Evolutionary conservation across 2,888 invertebrate species (phyloP), one percentile per base, ranked within the genome.

Genomic region (Drosophila mercatorum): DNA sequence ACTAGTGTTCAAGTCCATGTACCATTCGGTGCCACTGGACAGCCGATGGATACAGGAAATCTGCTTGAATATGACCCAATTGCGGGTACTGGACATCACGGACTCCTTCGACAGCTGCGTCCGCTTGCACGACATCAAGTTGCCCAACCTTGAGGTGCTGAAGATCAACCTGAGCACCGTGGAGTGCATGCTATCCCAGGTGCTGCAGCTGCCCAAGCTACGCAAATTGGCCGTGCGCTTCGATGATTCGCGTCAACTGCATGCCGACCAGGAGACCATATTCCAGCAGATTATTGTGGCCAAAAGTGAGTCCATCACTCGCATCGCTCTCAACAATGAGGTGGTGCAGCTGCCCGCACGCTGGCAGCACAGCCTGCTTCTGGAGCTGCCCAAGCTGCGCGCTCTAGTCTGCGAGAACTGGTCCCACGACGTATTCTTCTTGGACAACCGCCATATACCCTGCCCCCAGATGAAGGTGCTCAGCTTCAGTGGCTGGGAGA

Each of bases 401-500:
- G 40, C 73, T 0, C 34, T 86, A 38, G 57, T 86, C 17, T 83
- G 83, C 41, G 87, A 88, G 65, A 90, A 86, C 38, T 86, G 86
- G 86, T 69, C 51, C n/a, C 89, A 86, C 17, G 66, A 88, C 12
- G 79, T 71, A 2, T 86, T 83, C 75, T 86, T 86, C 22, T 51
- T 86, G 52, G 90, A 88, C 0, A 53, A 68, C 44, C 61, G 64
- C 12, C 81, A 86, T 38, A 75, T 86, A 2, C 87, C 90, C 44
- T 84, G 84, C 68, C 56, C 72, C 4, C 84, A 86, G 62, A 78
- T 86, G 81, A 72, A 88, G 58, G 66, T 81, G 34, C 55, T 86
- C 38, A 81, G 90, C 71, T 86, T 90, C 67, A 86, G 75, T 17
- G 88, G 89, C 63, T 86, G 86, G 86, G 89, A 89, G 38, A 56